A percentile compares a stretch with the other conserved stretches of the same genome.
Evolutionary conservation across 2,113 vertebrate species (phyloP).

Genomic region (Cynoglossus semilaevis): DNA sequence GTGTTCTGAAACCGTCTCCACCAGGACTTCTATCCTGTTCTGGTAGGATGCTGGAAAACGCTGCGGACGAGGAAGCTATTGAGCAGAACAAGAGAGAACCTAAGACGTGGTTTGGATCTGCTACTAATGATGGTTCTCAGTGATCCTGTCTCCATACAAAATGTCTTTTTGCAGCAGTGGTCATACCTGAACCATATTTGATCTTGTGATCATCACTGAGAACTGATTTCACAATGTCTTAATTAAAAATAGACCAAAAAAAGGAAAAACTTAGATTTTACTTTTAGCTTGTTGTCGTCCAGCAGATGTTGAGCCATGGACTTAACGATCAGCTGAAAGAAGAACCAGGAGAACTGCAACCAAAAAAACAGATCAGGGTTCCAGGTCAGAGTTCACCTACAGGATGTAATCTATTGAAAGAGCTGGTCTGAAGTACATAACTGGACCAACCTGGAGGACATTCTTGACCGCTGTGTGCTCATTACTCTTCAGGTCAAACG

Average conservation of each 20-base stretch:
- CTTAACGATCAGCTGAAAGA: slow-evolving; percentile 91
- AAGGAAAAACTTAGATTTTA: slow-evolving; percentile 48
- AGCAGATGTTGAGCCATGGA: slow-evolving; percentile 93
- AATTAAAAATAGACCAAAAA: too few species aligned
- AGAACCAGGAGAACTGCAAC: slow-evolving; percentile 95
- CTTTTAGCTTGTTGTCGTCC: slow-evolving; percentile 85
- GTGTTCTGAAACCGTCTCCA: slow-evolving; percentile 88
- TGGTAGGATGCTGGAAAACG: slow-evolving; percentile 91
- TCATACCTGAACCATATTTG: too few species aligned
- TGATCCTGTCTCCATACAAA: background rate
- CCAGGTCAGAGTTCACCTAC: background rate
- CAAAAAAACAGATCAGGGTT: slow-evolving; percentile 13
- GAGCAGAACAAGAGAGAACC: background rate
- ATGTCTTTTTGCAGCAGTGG: too few species aligned
- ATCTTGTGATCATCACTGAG: too few species aligned
- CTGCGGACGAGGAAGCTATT: slow-evolving; percentile 83
- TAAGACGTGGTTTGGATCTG: too few species aligned
- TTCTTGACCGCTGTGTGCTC: slow-evolving; percentile 86
- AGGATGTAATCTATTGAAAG: background rate
- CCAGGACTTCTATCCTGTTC: slow-evolving; percentile 84
- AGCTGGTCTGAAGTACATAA: background rate
- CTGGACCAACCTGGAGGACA: slow-evolving; percentile 83
- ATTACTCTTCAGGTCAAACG: slow-evolving; percentile 89
- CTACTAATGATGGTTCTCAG: too few species aligned
- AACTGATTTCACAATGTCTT: too few species aligned